Evolutionary conservation across 2,888 invertebrate genomes (phyloP).

Genomic region (Tipula lateralis): DNA sequence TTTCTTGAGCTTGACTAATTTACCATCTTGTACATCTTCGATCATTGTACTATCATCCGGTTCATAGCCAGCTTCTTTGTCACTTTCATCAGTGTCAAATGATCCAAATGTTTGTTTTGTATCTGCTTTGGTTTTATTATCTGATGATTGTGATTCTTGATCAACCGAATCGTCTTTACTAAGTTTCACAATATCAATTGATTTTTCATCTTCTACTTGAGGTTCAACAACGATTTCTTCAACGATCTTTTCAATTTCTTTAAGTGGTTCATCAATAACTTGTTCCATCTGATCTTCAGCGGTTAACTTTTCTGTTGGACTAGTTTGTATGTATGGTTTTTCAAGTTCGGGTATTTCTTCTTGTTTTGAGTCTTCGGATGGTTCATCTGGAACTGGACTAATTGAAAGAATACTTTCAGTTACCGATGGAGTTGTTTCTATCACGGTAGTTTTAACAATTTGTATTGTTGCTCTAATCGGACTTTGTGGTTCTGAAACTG

Average conservation of each 20-base stretch:
- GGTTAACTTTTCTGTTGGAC: slow-evolving; percentile 40
- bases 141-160: slow-evolving; percentile 35
- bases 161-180: slow-evolving; percentile 34
- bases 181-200: slow-evolving; percentile 32
- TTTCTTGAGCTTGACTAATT: slow-evolving; percentile 50
- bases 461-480: not conserved
- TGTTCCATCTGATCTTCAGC: slow-evolving; percentile 35
- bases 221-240: slow-evolving; percentile 47
- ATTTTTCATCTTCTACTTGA: slow-evolving; percentile 53
- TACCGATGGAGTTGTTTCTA: not conserved
- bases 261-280: slow-evolving; percentile 36
- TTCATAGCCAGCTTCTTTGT: slow-evolving; percentile 62
- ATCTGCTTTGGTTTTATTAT: not conserved
- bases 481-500: not conserved
- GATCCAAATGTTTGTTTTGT: not conserved
- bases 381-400: slow-evolving; percentile 49
- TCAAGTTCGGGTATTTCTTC: slow-evolving; percentile 40
- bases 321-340: slow-evolving; percentile 39
- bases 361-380: slow-evolving; percentile 52
- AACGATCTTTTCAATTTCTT: slow-evolving; percentile 40
- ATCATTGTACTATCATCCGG: slow-evolving; percentile 59
- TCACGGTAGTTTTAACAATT: not conserved
- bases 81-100: not conserved
- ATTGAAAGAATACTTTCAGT: slow-evolving; percentile 42
- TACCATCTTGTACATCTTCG: slow-evolving; percentile 41